phyloP scores from a whole-genome alignment of 2,797 vertebrate genomes.

The Liparis tanakae region DNA sequence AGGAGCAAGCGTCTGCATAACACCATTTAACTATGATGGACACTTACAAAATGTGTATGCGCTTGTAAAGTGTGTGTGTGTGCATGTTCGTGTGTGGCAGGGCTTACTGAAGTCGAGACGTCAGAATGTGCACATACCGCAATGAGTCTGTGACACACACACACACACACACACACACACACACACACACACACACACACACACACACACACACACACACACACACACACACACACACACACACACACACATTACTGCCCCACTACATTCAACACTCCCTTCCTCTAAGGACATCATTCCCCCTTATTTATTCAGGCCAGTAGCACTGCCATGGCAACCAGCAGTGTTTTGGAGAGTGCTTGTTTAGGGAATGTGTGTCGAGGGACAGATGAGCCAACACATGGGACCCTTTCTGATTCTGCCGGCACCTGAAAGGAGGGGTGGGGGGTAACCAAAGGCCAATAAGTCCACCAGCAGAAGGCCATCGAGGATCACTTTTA shows the following conservation, averaged over 20 bases:
- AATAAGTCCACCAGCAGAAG: slow-evolving; percentile 22
- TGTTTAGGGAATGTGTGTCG: slow-evolving; percentile 73
- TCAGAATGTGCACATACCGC: slow-evolving; percentile 46
- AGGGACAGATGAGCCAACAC: slow-evolving; percentile 67
- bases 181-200: slow-evolving; percentile 18
- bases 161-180: slow-evolving; percentile 24
- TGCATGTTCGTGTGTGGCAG: slow-evolving; percentile 37
- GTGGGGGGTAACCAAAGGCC: slow-evolving; percentile 30
- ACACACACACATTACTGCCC: slow-evolving; percentile 13
- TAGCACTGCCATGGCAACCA: slow-evolving; percentile 74
- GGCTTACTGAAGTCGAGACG: slow-evolving; percentile 37
- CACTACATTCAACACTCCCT: slow-evolving; percentile 34
- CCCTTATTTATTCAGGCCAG: slow-evolving; percentile 69
- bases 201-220: slow-evolving; percentile 37
- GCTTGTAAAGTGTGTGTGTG: slow-evolving; percentile 8
- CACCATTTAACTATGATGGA: slow-evolving; percentile 17
- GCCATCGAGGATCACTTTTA: background rate
- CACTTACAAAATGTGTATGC: slow-evolving; percentile 4
- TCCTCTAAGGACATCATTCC: slow-evolving; percentile 55
- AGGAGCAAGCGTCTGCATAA: slow-evolving; percentile 44
- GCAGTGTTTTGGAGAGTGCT: slow-evolving; percentile 76
- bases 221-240: slow-evolving; percentile 15
- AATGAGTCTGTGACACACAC: slow-evolving; percentile 59
- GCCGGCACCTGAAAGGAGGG: slow-evolving; percentile 43
- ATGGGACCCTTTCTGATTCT: slow-evolving; percentile 57